Evolutionary conservation across 2,113 vertebrate genomes (phyloP), one percentile per base, ranked within the genome.

Genomic region (Turdus rufiventris): DNA sequence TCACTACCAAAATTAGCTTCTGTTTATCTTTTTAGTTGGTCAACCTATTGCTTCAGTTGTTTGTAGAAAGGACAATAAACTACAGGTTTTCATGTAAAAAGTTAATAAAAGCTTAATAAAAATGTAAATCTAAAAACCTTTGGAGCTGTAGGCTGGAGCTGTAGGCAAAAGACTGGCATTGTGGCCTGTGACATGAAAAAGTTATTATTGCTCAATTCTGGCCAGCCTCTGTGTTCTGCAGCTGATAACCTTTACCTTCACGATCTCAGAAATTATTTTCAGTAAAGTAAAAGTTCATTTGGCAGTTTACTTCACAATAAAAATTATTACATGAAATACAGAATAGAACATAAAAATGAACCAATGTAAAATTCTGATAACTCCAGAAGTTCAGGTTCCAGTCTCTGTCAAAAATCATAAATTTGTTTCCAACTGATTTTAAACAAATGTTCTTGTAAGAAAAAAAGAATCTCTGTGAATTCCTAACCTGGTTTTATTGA

Each of bases 11-110:
- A 85, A 95, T 70, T 96, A 28, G 7, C 57, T 62, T 95, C 74
- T 94, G 31, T 94, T 97, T 95, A 77, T 95, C 74, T 77, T 58
- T 81, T 92, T 73, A 88, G 67, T 33, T 91, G 77, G 12, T 95
- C 82, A 89, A 77, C 15, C 29, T 71, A 58, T 33, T 89, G 31
- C 73, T 95, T 89, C 45, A 80, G 50, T 31, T 72, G 3, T 65
- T 54, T 84, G 73, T 63, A 94, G 72, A 45, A 78, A 70, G 71
- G 62, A 82, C 47, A 56, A 48, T 63, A 47, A 85, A 58, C 42
- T 47, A 85, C 33, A 81, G 20, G 34, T 42, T 91, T 90, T 93
- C 50, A 66, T 18, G 18, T 93, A 93, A 90, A 66, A 96, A 91
- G 54, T 85, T 53, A 75, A 73, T 90, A 93, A 90, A 66, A 96